phyloP scores from a whole-genome alignment of 2,113 vertebrate genomes.

The Pseudonaja textilis region DNA sequence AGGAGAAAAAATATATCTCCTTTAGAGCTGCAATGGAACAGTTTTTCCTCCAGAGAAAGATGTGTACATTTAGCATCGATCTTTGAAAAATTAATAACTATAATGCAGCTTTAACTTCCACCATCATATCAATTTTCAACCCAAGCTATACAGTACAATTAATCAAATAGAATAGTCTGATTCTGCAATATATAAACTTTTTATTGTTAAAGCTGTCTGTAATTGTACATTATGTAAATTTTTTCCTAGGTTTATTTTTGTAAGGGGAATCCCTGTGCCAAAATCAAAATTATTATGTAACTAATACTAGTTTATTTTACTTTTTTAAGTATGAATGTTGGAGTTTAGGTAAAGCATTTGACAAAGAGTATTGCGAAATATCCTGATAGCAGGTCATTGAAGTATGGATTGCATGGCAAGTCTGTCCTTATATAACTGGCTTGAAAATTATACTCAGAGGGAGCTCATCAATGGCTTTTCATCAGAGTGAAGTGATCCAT shows the following conservation, averaged over 20 bases:
- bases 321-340: background rate
- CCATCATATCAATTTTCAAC: background rate
- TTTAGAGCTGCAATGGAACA: background rate
- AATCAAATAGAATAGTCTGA: background rate
- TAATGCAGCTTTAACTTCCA: background rate
- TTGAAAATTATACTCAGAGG: background rate
- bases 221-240: background rate
- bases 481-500: background rate
- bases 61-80: background rate
- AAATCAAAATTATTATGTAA: background rate
- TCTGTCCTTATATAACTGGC: background rate
- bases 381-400: background rate
- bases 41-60: background rate
- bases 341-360: background rate
- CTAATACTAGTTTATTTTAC: background rate
- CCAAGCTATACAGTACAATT: background rate
- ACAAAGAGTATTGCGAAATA: background rate
- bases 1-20: background rate
- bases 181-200: background rate
- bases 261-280: background rate
- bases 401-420: background rate
- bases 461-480: background rate
- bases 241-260: slow-evolving; percentile 1
- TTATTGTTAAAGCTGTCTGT: background rate
- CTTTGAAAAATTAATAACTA: background rate